phyloP scores from a whole-genome alignment of 2,888 invertebrate species.

The Lordiphosa fenestrarum region DNA sequence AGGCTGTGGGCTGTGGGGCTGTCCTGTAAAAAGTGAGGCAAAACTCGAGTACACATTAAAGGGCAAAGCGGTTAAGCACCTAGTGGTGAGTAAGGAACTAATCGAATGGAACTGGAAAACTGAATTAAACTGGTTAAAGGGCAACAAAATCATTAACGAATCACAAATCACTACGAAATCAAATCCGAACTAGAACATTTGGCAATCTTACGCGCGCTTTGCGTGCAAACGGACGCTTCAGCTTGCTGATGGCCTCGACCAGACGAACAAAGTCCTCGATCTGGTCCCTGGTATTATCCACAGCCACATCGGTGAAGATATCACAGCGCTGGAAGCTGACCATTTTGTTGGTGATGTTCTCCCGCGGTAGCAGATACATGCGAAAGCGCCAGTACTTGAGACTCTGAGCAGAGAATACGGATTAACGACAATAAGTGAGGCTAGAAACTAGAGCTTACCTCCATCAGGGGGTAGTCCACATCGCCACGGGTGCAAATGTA shows the following conservation, averaged over 20 bases:
- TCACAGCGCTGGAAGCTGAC: slow-evolving; percentile 89
- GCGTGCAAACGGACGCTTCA: slow-evolving; percentile 88
- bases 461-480: slow-evolving; percentile 92
- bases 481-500: slow-evolving; percentile 97
- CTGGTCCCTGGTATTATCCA: slow-evolving; percentile 83
- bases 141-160: slow-evolving; percentile 8
- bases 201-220: slow-evolving; percentile 86
- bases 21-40: slow-evolving; percentile 80
- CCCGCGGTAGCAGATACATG: slow-evolving; percentile 91
- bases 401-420: slow-evolving; percentile 81
- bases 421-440: background rate
- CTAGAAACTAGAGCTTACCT: slow-evolving; percentile 82
- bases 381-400: slow-evolving; percentile 95
- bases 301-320: slow-evolving; percentile 84
- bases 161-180: slow-evolving; percentile 2
- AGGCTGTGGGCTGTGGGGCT: slow-evolving; percentile 83
- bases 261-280: slow-evolving; percentile 89
- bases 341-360: slow-evolving; percentile 89
- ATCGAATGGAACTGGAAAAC: slow-evolving; percentile 5
- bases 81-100: slow-evolving; percentile 4
- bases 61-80: slow-evolving; percentile 51
- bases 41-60: slow-evolving; percentile 52
- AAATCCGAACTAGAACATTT: slow-evolving; percentile 6
- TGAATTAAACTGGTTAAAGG: slow-evolving; percentile 23
- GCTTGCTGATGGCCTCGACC: slow-evolving; percentile 93